Conservation (phyloP, 2,888 invertebrate species). For the Matsumyia berberina region DNA sequence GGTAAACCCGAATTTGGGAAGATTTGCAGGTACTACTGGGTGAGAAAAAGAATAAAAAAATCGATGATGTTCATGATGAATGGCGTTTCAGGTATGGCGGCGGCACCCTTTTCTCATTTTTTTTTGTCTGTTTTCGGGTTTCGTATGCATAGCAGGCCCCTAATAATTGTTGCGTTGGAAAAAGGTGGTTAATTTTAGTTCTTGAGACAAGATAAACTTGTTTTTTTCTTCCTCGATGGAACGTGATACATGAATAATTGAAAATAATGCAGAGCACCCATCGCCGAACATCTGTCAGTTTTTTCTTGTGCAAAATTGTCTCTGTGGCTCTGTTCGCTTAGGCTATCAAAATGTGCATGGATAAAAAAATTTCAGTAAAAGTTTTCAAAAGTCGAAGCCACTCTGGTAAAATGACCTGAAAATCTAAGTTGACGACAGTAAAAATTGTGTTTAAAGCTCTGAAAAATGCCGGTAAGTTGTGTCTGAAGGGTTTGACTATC, state of each 20-base stretch:
- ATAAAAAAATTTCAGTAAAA: no score
- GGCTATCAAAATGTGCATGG: not conserved
- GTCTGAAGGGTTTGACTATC: no score
- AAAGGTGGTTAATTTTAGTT: not conserved
- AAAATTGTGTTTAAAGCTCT: no score
- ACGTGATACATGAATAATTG: not conserved
- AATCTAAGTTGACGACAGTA: no score
- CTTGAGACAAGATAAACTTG: constrained; percentile 1
- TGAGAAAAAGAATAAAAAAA: not conserved
- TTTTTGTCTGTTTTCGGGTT: not conserved
- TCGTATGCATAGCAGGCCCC: not conserved
- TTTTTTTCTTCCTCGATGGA: constrained; percentile 9
- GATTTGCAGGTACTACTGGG: not conserved
- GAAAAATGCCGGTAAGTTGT: no score
- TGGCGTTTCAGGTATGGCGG: constrained; percentile 32
- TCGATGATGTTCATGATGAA: constrained; percentile 21
- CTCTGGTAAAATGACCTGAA: no score
- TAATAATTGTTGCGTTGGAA: not conserved
- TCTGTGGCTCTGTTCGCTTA: constrained; percentile 30
- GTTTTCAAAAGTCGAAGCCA: no score
- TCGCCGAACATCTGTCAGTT: constrained; percentile 33
- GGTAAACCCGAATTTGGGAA: constrained; percentile 16
- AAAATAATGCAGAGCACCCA: not conserved
- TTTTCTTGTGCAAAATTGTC: not conserved
- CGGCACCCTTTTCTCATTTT: constrained; percentile 17